Percentiles rank a stretch among this genome's conserved stretches.
Conservation (phyloP, 2,797 vertebrate genomes). For the Bryconaethiops microstoma region DNA sequence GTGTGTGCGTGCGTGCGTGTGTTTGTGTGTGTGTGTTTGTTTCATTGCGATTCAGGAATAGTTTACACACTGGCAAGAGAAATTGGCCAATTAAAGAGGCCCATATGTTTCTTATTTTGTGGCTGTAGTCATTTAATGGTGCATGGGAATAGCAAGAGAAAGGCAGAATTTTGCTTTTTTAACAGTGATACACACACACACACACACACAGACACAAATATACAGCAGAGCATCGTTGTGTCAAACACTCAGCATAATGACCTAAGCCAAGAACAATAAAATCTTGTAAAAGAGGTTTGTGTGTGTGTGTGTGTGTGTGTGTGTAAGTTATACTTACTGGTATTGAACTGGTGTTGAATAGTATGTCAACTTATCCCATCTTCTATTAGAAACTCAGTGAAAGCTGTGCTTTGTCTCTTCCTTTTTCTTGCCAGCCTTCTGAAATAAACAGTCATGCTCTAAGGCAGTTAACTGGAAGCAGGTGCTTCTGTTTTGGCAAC, state of each 20-base stretch:
- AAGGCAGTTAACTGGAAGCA: slow-evolving; percentile 74
- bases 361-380: slow-evolving; percentile 9
- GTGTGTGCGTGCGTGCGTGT: slow-evolving; percentile 59
- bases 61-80: slow-evolving; percentile 75
- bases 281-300: slow-evolving; percentile 1
- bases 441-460: slow-evolving; percentile 72
- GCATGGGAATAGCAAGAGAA: slow-evolving; percentile 68
- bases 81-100: slow-evolving; percentile 81
- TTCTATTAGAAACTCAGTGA: slow-evolving; percentile 43
- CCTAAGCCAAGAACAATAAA: slow-evolving; percentile 9
- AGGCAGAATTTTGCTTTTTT: slow-evolving; percentile 55
- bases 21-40: slow-evolving; percentile 60
- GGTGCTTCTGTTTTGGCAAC: slow-evolving; percentile 78
- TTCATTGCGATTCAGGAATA: slow-evolving; percentile 65
- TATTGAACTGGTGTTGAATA: neutral
- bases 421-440: slow-evolving; percentile 39
- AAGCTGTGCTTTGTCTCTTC: slow-evolving; percentile 42
- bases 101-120: slow-evolving; percentile 82
- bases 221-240: neutral
- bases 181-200: slow-evolving; percentile 39
- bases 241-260: slow-evolving; percentile 39
- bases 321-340: slow-evolving; percentile 16
- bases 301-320: neutral
- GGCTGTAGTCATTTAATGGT: slow-evolving; percentile 79
- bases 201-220: slow-evolving; percentile 18